A percentile compares a stretch with the other conserved stretches of the same genome.
Conservation (phyloP, 1,140 invertebrate species). For the Gryllus bimaculatus region DNA sequence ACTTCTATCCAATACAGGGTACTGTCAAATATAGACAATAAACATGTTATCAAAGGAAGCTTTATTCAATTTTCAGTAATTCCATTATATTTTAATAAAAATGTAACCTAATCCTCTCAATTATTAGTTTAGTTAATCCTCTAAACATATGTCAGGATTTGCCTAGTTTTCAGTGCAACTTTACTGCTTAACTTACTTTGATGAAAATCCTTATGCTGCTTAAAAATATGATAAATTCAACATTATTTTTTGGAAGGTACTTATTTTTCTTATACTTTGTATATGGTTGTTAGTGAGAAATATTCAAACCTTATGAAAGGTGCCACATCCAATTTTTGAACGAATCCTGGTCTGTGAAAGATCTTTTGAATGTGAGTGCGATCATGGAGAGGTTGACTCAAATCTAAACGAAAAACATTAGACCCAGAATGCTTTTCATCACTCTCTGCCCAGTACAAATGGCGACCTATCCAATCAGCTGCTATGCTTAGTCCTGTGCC, state of each 20-base stretch:
- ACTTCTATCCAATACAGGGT: constrained; percentile 64
- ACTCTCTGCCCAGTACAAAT: constrained; percentile 68
- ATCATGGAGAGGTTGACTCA: constrained; percentile 40
- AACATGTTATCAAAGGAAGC: too few species aligned
- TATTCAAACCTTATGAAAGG: constrained; percentile 53
- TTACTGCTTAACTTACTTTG: too few species aligned
- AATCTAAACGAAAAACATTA: constrained; percentile 45
- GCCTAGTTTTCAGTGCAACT: too few species aligned
- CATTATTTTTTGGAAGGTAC: not conserved
- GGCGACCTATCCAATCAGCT: constrained; percentile 76
- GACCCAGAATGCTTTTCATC: constrained; percentile 36
- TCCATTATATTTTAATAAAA: too few species aligned
- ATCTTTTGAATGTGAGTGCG: constrained; percentile 38
- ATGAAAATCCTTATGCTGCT: not conserved
- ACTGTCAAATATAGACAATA: constrained; percentile 33
- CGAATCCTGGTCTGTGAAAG: constrained; percentile 37
- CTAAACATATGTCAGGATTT: too few species aligned
- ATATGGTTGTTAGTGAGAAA: not conserved
- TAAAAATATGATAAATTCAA: not conserved
- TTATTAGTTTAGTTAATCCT: too few species aligned
- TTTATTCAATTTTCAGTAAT: too few species aligned
- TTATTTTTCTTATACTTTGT: not conserved
- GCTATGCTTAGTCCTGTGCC: constrained; percentile 56
- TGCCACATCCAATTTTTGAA: constrained; percentile 57
- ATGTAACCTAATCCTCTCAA: too few species aligned